Evolutionary conservation across 2,113 vertebrate genomes (phyloP).

Genomic region (Nothoprocta perdicaria): DNA sequence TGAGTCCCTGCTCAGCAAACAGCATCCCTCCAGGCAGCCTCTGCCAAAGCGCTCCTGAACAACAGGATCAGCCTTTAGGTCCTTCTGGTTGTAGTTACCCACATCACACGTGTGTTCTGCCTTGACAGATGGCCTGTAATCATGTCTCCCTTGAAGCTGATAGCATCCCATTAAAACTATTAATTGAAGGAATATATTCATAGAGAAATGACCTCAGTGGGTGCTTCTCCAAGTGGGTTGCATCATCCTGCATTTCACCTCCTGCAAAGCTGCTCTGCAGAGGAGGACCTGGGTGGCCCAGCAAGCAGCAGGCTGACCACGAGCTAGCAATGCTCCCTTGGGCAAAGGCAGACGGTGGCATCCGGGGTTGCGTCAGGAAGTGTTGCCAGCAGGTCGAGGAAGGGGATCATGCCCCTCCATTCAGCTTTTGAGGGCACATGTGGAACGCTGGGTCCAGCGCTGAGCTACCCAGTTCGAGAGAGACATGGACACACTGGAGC

Average conservation of each 20-base stretch:
- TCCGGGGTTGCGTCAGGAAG: not conserved
- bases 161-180: conserved; percentile 34
- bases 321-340: not conserved
- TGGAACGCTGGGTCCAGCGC: not conserved
- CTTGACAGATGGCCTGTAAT: conserved; percentile 63
- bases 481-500: not conserved
- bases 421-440: not conserved
- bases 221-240: conserved; percentile 11
- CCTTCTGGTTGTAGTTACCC: not conserved
- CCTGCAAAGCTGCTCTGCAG: not conserved
- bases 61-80: not conserved
- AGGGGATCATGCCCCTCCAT: not conserved
- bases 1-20: not conserved
- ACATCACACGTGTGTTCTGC: conserved; percentile 19
- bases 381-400: not conserved
- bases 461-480: not conserved
- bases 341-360: not conserved
- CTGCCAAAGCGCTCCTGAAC: not conserved
- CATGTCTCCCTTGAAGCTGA: conserved; percentile 56
- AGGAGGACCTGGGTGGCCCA: not conserved
- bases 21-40: not conserved
- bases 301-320: not conserved
- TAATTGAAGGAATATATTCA: conserved; percentile 52
- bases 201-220: conserved; percentile 27
- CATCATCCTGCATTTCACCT: not conserved